These are phyloP conservation scores for Drosophila nebulosa DNA, from an alignment of 1,140 invertebrate species.

Conservation along the genomic window DNA sequence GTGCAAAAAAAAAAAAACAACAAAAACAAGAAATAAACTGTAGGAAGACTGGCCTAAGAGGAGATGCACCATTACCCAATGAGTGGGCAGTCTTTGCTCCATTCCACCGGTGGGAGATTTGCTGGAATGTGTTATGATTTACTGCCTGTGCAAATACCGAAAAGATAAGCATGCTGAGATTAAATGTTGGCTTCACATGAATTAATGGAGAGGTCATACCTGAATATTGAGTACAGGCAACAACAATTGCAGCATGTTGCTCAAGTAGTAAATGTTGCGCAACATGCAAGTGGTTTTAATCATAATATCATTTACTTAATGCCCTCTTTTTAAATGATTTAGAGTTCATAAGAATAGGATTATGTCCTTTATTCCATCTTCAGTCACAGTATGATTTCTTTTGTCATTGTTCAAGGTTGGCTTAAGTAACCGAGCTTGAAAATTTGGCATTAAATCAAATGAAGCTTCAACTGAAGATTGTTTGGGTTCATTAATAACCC, in stretches of 20 bases:
- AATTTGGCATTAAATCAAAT: slow-evolving; percentile 50
- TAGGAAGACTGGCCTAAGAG: slow-evolving; percentile 2
- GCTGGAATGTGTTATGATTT: slow-evolving; percentile 67
- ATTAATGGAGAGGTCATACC: slow-evolving; percentile 29
- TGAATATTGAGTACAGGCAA: slow-evolving; percentile 2
- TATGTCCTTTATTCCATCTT: background rate
- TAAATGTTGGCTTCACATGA: slow-evolving; percentile 15
- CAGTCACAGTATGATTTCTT: background rate
- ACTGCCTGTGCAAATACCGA: slow-evolving; percentile 56
- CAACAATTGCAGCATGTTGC: slow-evolving; percentile 16
- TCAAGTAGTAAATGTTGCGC: background rate
- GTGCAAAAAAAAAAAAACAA: slow-evolving; percentile 66
- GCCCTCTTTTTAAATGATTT: background rate
- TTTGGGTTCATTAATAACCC: slow-evolving; percentile 3
- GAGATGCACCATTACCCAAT: slow-evolving; percentile 5
- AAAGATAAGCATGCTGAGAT: slow-evolving; percentile 66
- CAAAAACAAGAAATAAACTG: slow-evolving; percentile 22
- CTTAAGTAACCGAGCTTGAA: slow-evolving; percentile 22
- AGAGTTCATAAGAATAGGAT: no score
- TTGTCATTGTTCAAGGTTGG: slow-evolving; percentile 25
- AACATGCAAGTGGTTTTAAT: background rate
- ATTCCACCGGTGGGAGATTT: slow-evolving; percentile 3
- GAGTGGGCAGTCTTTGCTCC: slow-evolving; percentile 25
- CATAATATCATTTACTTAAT: background rate
- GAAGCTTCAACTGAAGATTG: slow-evolving; percentile 47